Evolutionary conservation across 2,797 vertebrate species (phyloP), one percentile per base, ranked within the genome.

Genomic region (Cygnus olor): DNA sequence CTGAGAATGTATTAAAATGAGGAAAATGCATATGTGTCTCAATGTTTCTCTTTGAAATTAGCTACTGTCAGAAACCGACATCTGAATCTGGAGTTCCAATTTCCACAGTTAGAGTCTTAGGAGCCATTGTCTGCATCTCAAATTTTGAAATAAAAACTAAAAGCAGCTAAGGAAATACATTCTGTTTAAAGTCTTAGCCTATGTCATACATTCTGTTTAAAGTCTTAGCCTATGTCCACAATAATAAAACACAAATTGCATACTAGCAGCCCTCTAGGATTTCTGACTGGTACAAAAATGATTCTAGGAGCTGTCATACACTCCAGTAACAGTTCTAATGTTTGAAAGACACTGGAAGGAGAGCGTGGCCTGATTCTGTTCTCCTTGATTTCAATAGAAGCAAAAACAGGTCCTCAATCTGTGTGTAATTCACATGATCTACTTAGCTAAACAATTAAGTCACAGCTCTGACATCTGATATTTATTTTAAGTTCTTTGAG

Each of bases 401-500:
- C 74, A 91, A 96, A 93, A 96, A 0, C 83, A 96, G 80, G 80
- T 95, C 65, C 32, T 93, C 90, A 93, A 63, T 96, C 93, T 94
- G 88, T 95, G 93, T 95, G 88, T 96, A 96, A 95, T 89, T 96
- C 96, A 96, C 94, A 90, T 95, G 94, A 95, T 96, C 93, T 96
- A 92, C 90, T 96, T 96, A 96, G 85, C 84, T 94, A 96, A 97
- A 97, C 96, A 97, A 97, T 96, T 96, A 96, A 97, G 95, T 97
- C 96, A 97, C 91, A 96, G 96, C 81, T 94, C 68, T 93, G 86
- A 96, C 94, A 96, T 95, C 95, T 90, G 94, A 96, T 96, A 96
- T 97, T 97, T 97, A 97, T 97, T 96, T 96, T 90, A 96, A 95
- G 91, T 97, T 94, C 91, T 91, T 94, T 90, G 91, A 96, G 93